Base-by-base conservation (phyloP, 2,888 invertebrate genomes). In the Drosophila silvestris region DNA sequence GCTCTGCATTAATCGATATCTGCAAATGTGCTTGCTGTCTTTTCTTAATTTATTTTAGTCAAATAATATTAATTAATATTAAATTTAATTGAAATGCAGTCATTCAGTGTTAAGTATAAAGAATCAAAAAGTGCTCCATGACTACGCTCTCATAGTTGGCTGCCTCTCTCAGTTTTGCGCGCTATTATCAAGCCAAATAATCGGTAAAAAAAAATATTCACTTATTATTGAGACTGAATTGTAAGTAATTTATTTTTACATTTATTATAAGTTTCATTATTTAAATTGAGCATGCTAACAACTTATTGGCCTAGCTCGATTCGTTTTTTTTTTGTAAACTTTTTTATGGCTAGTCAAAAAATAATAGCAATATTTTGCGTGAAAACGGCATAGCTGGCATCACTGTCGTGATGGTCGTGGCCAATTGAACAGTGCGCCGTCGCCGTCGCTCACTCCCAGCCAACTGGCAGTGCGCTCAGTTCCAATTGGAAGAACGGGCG, bases 401-500 rank as follows among this genome's bases (percentile, higher is more conserved):
- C 80, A 80, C 80, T 77, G 57, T 22, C 53, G 32, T 22, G 33
- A 26, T 63, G 60, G 65, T 66, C 53, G 64, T 57, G 72, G 76
- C 67, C 63, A 74, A 74, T 78, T 67, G 54, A 54, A 56, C 71
- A 79, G 39, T 79, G 79, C 79, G 79, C 79, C 79, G 79, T 80
- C 79, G 79, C 79, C 35, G 79, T 79, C 81, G 79, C 79, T 79
- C 79, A 76, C 80, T 63, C 80, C 65, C 52, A 72, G 32, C 54
- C 52, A 73, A 66, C 58, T 70, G 74, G 39, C 77, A 62, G 50
- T 37, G 56, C 83, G 70, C 85, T 84, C 82, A 83, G 81, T 82
- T 83, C 79, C 79, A 85, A 79, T 83, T 81, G 85, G 83, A 79
- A 83, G 81, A 83, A 79, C 86, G 83, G 79, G 84, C 80, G 84